Evolutionary conservation across 2,797 vertebrate genomes (phyloP).

Genomic region (Clamator glandarius): DNA sequence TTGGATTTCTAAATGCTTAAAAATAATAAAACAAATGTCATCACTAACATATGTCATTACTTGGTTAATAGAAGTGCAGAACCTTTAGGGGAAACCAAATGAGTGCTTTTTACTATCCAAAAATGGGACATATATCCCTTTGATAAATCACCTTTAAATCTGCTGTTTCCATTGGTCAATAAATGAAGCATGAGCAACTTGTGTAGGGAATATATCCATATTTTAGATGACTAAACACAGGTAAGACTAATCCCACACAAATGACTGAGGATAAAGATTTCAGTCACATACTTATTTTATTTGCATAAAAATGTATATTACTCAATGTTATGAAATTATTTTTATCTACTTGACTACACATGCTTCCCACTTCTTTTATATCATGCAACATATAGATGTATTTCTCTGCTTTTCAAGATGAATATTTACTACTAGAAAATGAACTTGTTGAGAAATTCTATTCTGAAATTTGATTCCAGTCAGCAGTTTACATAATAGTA

Average conservation of each 20-base stretch:
- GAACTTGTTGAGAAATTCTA: not conserved
- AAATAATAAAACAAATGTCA: too few relatives aligned
- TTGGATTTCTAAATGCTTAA: too few relatives aligned
- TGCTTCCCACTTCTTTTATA: not conserved
- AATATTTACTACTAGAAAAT: not conserved
- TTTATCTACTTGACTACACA: not conserved
- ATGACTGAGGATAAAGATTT: not conserved
- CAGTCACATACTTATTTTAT: not conserved
- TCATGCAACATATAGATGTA: not conserved
- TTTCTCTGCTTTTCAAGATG: not conserved
- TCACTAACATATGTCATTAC: too few relatives aligned
- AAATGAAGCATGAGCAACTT: not conserved
- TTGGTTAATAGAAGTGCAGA: too few relatives aligned
- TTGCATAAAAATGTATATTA: not conserved
- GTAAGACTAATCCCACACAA: not conserved
- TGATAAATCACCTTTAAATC: not conserved
- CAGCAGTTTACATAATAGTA: not conserved
- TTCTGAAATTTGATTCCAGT: not conserved
- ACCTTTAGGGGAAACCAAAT: too few relatives aligned
- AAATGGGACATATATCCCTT: too few relatives aligned
- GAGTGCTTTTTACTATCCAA: too few relatives aligned
- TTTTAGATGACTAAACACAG: not conserved
- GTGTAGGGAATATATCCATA: not conserved
- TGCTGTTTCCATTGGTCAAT: not conserved
- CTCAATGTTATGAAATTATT: not conserved